Evolutionary conservation across 2,113 vertebrate species (phyloP).

Genomic region (Mesitornis unicolor): DNA sequence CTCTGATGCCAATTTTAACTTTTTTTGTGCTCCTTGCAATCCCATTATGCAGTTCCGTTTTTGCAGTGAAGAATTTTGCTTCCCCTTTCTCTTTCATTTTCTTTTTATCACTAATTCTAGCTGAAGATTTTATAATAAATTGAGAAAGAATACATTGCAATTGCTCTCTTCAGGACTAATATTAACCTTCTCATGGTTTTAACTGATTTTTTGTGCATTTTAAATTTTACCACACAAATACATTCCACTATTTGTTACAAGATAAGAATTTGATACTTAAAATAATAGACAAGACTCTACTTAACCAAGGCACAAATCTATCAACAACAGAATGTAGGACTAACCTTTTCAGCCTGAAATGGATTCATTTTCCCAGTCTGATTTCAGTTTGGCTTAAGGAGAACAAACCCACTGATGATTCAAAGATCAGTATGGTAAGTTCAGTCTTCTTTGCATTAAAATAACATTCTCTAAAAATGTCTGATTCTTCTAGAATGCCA

Average conservation of each 20-base stretch:
- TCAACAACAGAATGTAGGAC: neutral
- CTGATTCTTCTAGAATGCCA: neutral
- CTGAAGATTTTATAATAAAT: neutral
- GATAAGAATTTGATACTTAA: neutral
- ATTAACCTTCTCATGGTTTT: neutral
- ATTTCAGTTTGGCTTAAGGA: neutral
- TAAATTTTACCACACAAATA: neutral
- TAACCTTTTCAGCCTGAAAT: neutral
- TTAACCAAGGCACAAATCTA: neutral
- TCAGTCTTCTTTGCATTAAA: neutral
- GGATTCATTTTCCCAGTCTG: fast-evolving
- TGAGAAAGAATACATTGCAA: neutral
- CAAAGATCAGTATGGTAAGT: neutral
- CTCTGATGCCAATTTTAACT: neutral
- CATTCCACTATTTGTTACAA: neutral
- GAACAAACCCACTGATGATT: neutral
- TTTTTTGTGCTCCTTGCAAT: neutral
- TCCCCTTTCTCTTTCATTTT: neutral
- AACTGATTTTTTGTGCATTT: neutral
- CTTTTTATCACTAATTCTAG: neutral
- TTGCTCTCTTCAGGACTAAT: neutral
- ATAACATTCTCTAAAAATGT: neutral
- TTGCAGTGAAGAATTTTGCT: neutral
- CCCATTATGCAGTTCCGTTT: fast-evolving
- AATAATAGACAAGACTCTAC: neutral